phyloP scores from a whole-genome alignment of 2,888 invertebrate species.

The Phaonia tiefii region DNA sequence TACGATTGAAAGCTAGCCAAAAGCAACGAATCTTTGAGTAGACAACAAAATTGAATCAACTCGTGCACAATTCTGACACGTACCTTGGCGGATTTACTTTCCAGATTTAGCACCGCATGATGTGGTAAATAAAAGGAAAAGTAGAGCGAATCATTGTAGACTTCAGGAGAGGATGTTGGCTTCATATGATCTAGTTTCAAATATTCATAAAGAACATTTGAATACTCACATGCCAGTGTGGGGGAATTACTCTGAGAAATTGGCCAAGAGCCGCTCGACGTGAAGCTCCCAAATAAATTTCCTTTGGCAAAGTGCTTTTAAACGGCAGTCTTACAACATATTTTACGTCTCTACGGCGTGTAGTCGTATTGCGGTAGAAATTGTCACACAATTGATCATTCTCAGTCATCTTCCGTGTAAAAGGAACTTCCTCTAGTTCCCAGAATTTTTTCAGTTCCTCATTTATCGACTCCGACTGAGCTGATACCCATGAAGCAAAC shows the following conservation, averaged over 20 bases:
- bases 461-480: no score
- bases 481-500: no score
- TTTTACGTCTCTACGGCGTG: not conserved
- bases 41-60: no score
- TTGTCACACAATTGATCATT: slow-evolving; percentile 3
- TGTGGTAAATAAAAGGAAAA: slow-evolving; percentile 25
- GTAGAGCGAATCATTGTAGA: not conserved
- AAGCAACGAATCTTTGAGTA: no score
- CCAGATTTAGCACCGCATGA: slow-evolving; percentile 57
- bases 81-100: slow-evolving; percentile 56
- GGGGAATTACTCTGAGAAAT: not conserved
- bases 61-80: no score
- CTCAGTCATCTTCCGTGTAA: not conserved
- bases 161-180: not conserved
- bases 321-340: slow-evolving; percentile 4
- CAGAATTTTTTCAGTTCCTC: slow-evolving; percentile 24
- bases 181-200: slow-evolving; percentile 12
- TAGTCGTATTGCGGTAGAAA: slow-evolving; percentile 4
- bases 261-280: not conserved
- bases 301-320: not conserved
- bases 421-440: slow-evolving; percentile 29
- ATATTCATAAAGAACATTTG: not conserved
- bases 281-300: not conserved
- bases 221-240: not conserved
- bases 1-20: no score